Evolutionary conservation across 2,888 invertebrate species (phyloP).

Genomic region (Stramonita haemastoma): DNA sequence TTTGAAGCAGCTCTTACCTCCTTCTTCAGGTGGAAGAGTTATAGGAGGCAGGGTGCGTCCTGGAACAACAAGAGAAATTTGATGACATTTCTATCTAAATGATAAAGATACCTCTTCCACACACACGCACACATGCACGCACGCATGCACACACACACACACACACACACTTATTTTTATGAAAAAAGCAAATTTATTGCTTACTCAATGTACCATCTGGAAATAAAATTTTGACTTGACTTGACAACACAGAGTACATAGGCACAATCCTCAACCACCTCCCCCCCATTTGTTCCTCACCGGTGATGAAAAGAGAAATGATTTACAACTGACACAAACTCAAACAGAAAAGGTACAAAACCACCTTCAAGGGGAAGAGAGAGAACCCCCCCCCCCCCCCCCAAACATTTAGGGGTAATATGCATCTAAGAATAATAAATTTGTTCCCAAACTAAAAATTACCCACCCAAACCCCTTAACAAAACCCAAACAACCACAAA

Average conservation of each 20-base stretch:
- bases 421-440: not conserved
- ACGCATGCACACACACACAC: too few species aligned
- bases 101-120: not conserved
- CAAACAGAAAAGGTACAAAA: not conserved
- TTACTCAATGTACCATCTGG: too few species aligned
- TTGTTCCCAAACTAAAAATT: too few species aligned
- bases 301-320: not conserved
- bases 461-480: not conserved
- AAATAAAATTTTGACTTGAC: too few species aligned
- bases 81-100: too few species aligned
- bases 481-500: not conserved
- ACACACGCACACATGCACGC: too few species aligned
- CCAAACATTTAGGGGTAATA: not conserved
- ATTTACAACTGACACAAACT: not conserved
- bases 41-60: slow-evolving; percentile 34
- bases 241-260: not conserved
- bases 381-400: too few species aligned
- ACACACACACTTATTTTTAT: too few species aligned
- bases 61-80: not conserved
- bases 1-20: slow-evolving; percentile 5
- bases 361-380: too few species aligned
- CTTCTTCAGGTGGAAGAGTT: slow-evolving; percentile 21
- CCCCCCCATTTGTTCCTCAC: not conserved
- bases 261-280: not conserved
- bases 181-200: too few species aligned